Evolutionary conservation across 1,140 invertebrate species (phyloP).

Genomic region (Kradibia gibbosae): DNA sequence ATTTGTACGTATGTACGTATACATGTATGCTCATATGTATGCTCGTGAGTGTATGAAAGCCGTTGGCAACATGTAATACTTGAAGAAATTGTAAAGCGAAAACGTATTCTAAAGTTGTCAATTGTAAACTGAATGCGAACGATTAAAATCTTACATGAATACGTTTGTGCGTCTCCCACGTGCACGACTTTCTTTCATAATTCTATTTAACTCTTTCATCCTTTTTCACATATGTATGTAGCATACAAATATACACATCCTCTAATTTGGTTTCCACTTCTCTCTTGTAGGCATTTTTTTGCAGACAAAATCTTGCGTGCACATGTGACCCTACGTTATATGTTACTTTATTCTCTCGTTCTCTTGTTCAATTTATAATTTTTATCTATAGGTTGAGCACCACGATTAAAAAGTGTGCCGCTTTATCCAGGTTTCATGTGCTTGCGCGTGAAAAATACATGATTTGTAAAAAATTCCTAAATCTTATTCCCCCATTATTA

Average conservation of each 20-base stretch:
- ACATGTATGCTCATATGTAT: too few relatives aligned
- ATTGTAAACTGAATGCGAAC: slow-evolving; percentile 33
- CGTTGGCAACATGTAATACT: not conserved
- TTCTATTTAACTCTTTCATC: not conserved
- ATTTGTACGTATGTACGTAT: too few relatives aligned
- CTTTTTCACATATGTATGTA: slow-evolving; percentile 45
- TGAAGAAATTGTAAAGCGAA: not conserved
- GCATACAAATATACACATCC: slow-evolving; percentile 48
- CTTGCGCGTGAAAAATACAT: slow-evolving; percentile 59
- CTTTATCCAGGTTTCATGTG: slow-evolving; percentile 44
- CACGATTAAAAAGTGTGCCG: slow-evolving; percentile 44
- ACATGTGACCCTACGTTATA: slow-evolving; percentile 3
- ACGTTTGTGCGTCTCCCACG: slow-evolving; percentile 53
- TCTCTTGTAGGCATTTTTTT: slow-evolving; percentile 43
- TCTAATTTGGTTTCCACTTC: slow-evolving; percentile 53
- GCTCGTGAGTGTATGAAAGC: not conserved
- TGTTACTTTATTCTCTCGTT: not conserved
- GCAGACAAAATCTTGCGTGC: slow-evolving; percentile 9
- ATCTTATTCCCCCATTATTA: slow-evolving; percentile 54
- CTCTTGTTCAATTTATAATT: not conserved
- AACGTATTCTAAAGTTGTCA: slow-evolving; percentile 36
- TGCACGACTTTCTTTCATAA: slow-evolving; percentile 33
- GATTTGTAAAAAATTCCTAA: slow-evolving; percentile 61
- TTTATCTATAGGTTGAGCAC: slow-evolving; percentile 44
- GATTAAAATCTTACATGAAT: slow-evolving; percentile 53